A percentile compares a stretch with the other conserved stretches of the same genome.
phyloP scores from a whole-genome alignment of 2,113 vertebrate species.

The Oxyura jamaicensis region DNA sequence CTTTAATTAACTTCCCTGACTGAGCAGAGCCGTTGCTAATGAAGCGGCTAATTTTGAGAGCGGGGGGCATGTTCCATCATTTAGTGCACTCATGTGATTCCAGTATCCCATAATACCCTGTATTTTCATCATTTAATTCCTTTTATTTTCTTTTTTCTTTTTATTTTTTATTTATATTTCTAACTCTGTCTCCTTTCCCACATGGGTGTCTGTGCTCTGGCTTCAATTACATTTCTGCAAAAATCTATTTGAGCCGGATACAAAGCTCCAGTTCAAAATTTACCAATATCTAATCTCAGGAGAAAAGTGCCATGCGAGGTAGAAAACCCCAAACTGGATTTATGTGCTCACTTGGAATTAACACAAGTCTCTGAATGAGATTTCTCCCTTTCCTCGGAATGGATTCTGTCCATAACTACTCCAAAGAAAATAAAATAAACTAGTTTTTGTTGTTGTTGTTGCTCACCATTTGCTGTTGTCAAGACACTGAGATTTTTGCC shows the following conservation, averaged over 20 bases:
- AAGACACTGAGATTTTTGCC: background rate
- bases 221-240: conserved; percentile 42
- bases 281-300: conserved; percentile 37
- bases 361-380: conserved; percentile 17
- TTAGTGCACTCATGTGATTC: background rate
- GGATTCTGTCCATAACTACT: conserved; percentile 11
- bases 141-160: background rate
- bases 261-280: conserved; percentile 25
- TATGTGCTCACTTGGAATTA: conserved; percentile 54
- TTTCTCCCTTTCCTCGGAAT: conserved; percentile 30
- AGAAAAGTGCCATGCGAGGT: background rate
- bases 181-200: conserved; percentile 21
- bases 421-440: background rate
- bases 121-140: background rate
- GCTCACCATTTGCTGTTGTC: conserved; percentile 19
- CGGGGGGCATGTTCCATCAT: conserved; percentile 49
- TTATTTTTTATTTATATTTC: background rate
- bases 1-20: conserved; percentile 72
- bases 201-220: background rate
- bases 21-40: conserved; percentile 62
- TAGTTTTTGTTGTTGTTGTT: background rate
- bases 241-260: conserved; percentile 30
- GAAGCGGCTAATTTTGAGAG: conserved; percentile 62
- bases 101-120: background rate
- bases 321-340: conserved; percentile 44